Evolutionary conservation across 2,888 invertebrate species (phyloP).

Genomic region (Standfussiana lucernea): DNA sequence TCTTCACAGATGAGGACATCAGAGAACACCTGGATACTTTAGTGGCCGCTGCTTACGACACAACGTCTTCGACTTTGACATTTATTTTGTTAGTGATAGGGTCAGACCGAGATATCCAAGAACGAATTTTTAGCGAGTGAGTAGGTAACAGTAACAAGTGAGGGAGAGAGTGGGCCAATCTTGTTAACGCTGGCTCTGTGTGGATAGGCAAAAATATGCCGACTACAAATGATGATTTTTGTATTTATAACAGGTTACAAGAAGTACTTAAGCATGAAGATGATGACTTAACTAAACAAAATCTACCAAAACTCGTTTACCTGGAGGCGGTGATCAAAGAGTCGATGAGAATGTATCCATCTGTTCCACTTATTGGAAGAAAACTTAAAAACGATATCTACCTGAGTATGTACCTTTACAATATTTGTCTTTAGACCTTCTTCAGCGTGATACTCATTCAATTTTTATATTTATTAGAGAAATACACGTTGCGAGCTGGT

Average conservation of each 20-base stretch:
- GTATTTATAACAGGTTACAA: slow-evolving; percentile 28
- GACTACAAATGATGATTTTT: not conserved
- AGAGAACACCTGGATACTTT: not conserved
- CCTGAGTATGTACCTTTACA: slow-evolving; percentile 37
- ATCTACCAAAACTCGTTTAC: slow-evolving; percentile 42
- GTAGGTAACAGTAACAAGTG: not conserved
- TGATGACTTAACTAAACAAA: slow-evolving; percentile 31
- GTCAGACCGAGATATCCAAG: slow-evolving; percentile 35
- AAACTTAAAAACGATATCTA: slow-evolving; percentile 36
- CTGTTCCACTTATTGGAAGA: slow-evolving; percentile 35
- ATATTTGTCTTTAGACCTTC: not conserved
- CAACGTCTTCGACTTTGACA: not conserved
- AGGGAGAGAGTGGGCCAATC: not conserved
- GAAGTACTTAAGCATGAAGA: slow-evolving; percentile 27
- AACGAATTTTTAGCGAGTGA: slow-evolving; percentile 24
- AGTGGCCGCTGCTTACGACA: not conserved
- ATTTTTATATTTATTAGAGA: not conserved
- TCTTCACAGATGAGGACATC: not conserved
- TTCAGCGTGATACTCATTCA: not conserved
- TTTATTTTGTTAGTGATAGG: slow-evolving; percentile 36
- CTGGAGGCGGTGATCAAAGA: slow-evolving; percentile 56
- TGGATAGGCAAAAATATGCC: not conserved
- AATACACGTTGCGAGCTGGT: not conserved
- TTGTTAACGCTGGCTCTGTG: not conserved
- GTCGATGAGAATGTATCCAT: slow-evolving; percentile 51